Evolutionary conservation across 2,113 vertebrate genomes (phyloP).

Genomic region (Ellobius talpinus): DNA sequence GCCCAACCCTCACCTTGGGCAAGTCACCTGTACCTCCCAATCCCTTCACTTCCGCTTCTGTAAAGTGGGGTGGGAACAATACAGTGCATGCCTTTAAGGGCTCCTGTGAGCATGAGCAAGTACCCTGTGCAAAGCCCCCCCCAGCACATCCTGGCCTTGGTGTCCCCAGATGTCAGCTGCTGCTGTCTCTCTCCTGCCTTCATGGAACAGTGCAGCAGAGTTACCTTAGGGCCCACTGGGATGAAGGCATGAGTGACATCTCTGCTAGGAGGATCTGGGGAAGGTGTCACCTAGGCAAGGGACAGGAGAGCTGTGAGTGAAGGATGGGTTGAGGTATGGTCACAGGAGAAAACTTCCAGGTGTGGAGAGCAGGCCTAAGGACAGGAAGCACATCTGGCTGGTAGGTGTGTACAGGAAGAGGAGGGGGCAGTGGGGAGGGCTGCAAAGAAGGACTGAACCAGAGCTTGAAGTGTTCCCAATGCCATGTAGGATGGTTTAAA

Average conservation of each 20-base stretch:
- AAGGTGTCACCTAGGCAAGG: background rate
- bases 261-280: background rate
- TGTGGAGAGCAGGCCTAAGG: background rate
- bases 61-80: background rate
- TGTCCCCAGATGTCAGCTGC: background rate
- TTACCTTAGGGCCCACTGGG: background rate
- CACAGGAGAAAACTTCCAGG: background rate
- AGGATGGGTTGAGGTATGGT: background rate
- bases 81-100: background rate
- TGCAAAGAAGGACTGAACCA: background rate
- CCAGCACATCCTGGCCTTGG: background rate
- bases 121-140: background rate
- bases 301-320: background rate
- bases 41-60: slow-evolving; percentile 44
- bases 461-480: background rate
- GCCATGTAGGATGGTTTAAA: background rate
- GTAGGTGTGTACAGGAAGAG: background rate
- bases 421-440: background rate
- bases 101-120: background rate
- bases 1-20: slow-evolving; percentile 51
- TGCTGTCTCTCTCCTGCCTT: background rate
- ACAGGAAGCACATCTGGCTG: background rate
- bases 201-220: background rate
- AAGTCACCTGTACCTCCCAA: slow-evolving; percentile 43
- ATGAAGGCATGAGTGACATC: background rate